Evolutionary conservation across 2,113 vertebrate species (phyloP).

Genomic region (Gymnocephalus cernua): DNA sequence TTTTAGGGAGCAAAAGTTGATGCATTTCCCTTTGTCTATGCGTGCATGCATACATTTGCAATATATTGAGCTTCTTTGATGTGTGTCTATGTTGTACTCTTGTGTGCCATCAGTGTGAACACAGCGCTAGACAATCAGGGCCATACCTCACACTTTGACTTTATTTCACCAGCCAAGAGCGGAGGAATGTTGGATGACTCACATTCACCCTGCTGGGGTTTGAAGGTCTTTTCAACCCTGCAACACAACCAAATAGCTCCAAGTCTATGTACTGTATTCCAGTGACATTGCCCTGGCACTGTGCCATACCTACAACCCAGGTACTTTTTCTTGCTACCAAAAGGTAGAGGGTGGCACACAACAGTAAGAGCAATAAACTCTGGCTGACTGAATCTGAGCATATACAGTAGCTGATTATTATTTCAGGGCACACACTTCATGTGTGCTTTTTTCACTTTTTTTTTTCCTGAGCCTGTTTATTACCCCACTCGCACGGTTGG

Average conservation of each 20-base stretch:
- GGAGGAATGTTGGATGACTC: constrained; percentile 52
- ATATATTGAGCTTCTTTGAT: not conserved
- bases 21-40: not conserved
- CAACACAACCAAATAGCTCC: constrained; percentile 32
- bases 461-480: constrained; percentile 68
- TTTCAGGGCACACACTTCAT: constrained; percentile 54
- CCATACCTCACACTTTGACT: constrained; percentile 12
- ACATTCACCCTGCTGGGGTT: constrained; percentile 40
- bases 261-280: constrained; percentile 23
- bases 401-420: constrained; percentile 69
- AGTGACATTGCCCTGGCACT: constrained; percentile 40
- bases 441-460: constrained; percentile 40
- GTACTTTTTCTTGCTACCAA: constrained; percentile 33
- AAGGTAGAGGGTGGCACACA: constrained; percentile 27
- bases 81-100: not conserved
- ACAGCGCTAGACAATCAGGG: constrained; percentile 1
- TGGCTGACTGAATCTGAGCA: constrained; percentile 61
- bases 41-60: not conserved
- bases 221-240: constrained; percentile 46
- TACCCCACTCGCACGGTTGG: constrained; percentile 50
- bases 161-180: constrained; percentile 20
- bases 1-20: not conserved
- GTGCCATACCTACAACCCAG: constrained; percentile 35
- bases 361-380: constrained; percentile 43
- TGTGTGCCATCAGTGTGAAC: constrained; percentile 6